These are phyloP conservation scores for Coleophora deauratella DNA, from an alignment of 2,888 invertebrate genomes.

Conservation along the genomic window DNA sequence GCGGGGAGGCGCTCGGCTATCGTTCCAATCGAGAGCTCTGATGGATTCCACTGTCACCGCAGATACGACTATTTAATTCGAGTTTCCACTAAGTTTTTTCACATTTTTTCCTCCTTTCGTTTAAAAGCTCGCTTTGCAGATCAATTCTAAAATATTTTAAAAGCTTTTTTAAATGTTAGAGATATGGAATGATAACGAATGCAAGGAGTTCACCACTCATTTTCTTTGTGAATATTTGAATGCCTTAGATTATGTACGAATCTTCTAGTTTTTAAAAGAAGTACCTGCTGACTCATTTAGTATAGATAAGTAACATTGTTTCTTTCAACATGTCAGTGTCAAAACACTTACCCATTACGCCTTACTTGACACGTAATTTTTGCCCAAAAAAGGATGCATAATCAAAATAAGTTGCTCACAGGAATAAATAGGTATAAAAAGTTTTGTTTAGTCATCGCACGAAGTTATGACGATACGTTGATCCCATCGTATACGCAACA, in stretches of 20 bases:
- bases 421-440: slow-evolving; percentile 2
- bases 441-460: slow-evolving; percentile 7
- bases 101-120: slow-evolving; percentile 30
- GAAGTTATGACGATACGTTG: slow-evolving; percentile 16
- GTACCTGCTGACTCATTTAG: no score
- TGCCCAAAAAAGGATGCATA: no score
- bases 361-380: no score
- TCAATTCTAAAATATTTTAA: slow-evolving; percentile 29
- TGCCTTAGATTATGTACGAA: no score
- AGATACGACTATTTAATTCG: slow-evolving; percentile 65
- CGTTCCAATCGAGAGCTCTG: slow-evolving; percentile 49
- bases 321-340: no score
- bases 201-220: slow-evolving; percentile 11
- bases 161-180: slow-evolving; percentile 15
- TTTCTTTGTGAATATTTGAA: slow-evolving; percentile 6
- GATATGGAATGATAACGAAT: slow-evolving; percentile 1
- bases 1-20: slow-evolving; percentile 30
- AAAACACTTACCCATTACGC: no score
- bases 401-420: no score
- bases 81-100: slow-evolving; percentile 55
- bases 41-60: slow-evolving; percentile 59
- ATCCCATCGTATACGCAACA: slow-evolving; percentile 11
- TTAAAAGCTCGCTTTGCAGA: slow-evolving; percentile 32
- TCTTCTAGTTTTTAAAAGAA: no score
- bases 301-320: no score